These are phyloP conservation scores for Triplophysa bombifrons DNA, from an alignment of 2,797 vertebrate genomes.

Conservation along the genomic window DNA sequence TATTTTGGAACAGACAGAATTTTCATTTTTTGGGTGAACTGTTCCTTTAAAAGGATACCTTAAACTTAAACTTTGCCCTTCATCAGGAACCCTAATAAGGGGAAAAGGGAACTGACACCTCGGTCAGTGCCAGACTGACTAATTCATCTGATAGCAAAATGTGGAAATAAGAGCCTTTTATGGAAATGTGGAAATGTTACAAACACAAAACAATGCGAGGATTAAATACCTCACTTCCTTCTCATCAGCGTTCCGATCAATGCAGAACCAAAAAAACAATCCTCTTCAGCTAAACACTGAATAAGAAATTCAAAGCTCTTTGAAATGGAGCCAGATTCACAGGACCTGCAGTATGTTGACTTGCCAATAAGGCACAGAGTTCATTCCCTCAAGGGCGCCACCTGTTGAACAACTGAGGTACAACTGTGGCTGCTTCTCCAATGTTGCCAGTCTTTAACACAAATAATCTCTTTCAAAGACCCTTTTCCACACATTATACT, in stretches of 20 bases:
- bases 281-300: conserved; percentile 39
- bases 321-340: conserved; percentile 59
- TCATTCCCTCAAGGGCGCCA: conserved; percentile 13
- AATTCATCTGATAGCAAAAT: neutral
- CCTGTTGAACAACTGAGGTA: conserved; percentile 1
- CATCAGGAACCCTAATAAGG: neutral
- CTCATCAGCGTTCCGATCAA: conserved; percentile 43
- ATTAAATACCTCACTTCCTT: conserved; percentile 52
- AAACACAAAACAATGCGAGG: conserved; percentile 40
- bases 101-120: neutral
- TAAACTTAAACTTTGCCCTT: neutral
- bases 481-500: neutral
- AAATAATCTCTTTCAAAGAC: neutral
- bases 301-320: conserved; percentile 48
- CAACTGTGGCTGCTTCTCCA: neutral
- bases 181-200: conserved; percentile 18
- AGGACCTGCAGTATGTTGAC: conserved; percentile 48
- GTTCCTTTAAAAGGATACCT: no score
- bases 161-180: conserved; percentile 7
- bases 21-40: no score
- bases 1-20: no score
- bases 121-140: neutral
- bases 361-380: conserved; percentile 30
- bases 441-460: neutral
- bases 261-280: conserved; percentile 34